Conservation (phyloP, 2,888 invertebrate genomes). For the Drosophila birchii region DNA sequence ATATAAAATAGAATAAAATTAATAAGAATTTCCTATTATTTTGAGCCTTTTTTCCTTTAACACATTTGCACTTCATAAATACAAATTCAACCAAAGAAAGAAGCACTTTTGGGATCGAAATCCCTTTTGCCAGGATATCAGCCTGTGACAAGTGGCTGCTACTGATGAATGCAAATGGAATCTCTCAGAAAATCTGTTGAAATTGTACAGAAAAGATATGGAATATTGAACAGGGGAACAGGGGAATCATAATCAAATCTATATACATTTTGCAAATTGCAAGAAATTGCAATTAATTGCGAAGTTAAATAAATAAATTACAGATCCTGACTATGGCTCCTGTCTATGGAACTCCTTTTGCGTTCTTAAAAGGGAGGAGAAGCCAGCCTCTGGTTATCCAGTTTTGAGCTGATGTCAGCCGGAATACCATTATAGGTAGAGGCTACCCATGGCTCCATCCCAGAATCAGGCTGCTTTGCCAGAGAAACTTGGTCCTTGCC, state of each 20-base stretch:
- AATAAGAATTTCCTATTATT: not conserved
- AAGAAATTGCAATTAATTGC: no score
- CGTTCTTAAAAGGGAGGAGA: not conserved
- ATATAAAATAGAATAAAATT: not conserved
- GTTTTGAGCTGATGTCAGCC: slow-evolving; percentile 30
- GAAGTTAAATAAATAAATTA: no score
- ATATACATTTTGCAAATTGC: not conserved
- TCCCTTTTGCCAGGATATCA: not conserved
- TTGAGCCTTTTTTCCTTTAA: not conserved
- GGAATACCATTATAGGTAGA: slow-evolving; percentile 4
- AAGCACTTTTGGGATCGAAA: not conserved
- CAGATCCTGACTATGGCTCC: no score
- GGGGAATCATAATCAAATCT: not conserved
- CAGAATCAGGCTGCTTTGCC: slow-evolving; percentile 31
- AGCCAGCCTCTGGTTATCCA: slow-evolving; percentile 4
- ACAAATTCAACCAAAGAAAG: not conserved
- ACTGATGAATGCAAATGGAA: not conserved
- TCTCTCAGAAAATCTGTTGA: not conserved
- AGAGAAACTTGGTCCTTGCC: slow-evolving; percentile 13
- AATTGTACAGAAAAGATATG: not conserved
- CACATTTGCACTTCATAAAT: not conserved
- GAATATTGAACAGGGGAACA: not conserved
- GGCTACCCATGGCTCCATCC: not conserved
- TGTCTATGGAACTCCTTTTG: no score
- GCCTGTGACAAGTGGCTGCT: slow-evolving; percentile 1